Conservation (phyloP, 2,797 vertebrate species). For the Diglossa cyanea region DNA sequence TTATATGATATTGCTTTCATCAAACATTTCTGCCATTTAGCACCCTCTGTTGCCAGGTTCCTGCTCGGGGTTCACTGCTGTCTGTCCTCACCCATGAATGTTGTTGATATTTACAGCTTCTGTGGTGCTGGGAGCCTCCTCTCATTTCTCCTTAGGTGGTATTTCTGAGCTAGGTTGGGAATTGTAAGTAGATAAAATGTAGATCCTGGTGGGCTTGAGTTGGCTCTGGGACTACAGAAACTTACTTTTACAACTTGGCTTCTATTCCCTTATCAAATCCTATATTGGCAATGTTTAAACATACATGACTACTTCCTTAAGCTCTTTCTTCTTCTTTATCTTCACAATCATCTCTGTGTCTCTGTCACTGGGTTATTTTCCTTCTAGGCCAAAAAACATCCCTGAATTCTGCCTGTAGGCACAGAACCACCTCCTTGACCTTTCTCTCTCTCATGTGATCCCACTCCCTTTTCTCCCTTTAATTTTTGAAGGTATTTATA, state of each 20-base stretch:
- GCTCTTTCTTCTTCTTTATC: not conserved
- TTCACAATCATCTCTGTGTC: not conserved
- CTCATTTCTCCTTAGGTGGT: not conserved
- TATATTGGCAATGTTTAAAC: not conserved
- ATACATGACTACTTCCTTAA: not conserved
- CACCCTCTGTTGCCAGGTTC: not conserved
- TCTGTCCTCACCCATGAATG: not conserved
- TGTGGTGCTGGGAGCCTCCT: not conserved
- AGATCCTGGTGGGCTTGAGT: not conserved
- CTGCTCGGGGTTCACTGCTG: not conserved
- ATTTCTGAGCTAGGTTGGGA: not conserved
- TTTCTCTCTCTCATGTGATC: not conserved
- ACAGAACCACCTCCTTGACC: slow-evolving; percentile 2
- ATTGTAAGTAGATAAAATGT: not conserved
- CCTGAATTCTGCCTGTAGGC: not conserved
- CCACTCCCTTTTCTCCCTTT: not conserved
- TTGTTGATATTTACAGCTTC: not conserved
- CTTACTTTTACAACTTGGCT: not conserved
- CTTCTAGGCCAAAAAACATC: not conserved
- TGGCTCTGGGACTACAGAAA: not conserved
- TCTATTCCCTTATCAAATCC: not conserved
- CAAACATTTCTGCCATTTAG: not conserved
- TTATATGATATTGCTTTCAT: slow-evolving; percentile 17
- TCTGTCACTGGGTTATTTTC: slow-evolving; percentile 17
- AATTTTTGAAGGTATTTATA: not conserved